A percentile compares a stretch with the other conserved stretches of the same genome.
phyloP scores from a whole-genome alignment of 2,888 invertebrate species.

The Tipula vernalis region DNA sequence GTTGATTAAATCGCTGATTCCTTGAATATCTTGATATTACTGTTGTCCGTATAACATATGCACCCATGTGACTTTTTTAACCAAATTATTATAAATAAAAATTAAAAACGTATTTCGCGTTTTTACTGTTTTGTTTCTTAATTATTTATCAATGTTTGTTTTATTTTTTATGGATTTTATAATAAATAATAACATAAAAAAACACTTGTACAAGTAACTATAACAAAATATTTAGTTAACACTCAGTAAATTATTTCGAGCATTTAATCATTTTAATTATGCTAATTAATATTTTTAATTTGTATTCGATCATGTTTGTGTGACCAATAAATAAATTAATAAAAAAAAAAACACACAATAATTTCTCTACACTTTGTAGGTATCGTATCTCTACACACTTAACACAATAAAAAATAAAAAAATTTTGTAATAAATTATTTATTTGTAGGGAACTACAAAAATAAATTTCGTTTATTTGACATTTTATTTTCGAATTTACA shows the following conservation, averaged over 20 bases:
- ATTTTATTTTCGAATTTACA: neutral
- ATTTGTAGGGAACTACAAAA: neutral
- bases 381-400: neutral
- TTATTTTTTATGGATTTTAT: neutral
- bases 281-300: neutral
- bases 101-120: neutral
- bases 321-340: neutral
- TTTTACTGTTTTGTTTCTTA: neutral
- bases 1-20: neutral
- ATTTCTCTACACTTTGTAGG: neutral
- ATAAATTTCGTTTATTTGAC: neutral
- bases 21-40: neutral
- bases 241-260: neutral
- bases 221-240: neutral
- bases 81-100: neutral
- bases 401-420: neutral
- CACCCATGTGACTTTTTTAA: conserved; percentile 5
- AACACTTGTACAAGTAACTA: neutral
- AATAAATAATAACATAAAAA: neutral
- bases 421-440: neutral
- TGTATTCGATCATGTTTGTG: neutral
- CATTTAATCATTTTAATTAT: neutral
- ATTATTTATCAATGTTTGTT: neutral
- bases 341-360: neutral
- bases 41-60: conserved; percentile 5